Base-by-base conservation (phyloP, 2,113 vertebrate species). In the Spheniscus mendiculus region DNA sequence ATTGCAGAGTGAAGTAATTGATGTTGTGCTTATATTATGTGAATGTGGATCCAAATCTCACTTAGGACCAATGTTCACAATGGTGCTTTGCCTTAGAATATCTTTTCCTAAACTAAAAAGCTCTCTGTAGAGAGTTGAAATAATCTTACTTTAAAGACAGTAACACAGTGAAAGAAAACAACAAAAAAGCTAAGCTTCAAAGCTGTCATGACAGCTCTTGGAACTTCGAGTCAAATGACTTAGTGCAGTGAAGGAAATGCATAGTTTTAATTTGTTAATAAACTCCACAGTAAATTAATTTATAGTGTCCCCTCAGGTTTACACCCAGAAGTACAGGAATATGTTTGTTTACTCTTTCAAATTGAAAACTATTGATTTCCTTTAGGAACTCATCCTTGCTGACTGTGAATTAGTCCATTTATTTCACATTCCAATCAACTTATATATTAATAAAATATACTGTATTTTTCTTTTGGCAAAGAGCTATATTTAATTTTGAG, bases 331-430 rank as follows among this genome's bases (percentile, higher is more conserved):
- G 26, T 81, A 55, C 10, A 93, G 23, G 18, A 93, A 91, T 8
- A 2, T 42, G 32, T 88, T 94, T 96, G 58, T 82, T 95, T 89
- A 95, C 72, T 86, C 61, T 86, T 96, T 96, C 55, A 89, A 70
- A 92, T 86, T 86, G 59, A 90, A 95, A 95, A 90, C 25, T 69
- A 98, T 93, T 95, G 86, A 96, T 97, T 97, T 97, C 74, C 96
- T 95, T 93, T 91, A 96, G 88, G 86, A 95, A 70, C 87, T 93
- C 9, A 10, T 83, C 45, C 42, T 91, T 83, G 44, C 59, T 94
- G 71, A 81, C 47, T 91, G 58, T 83, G 59, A 89, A 81, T 82
- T 76, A 85, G 32, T 90, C 27, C 12, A 76, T 91, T 93, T 92
- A 72, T 83, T 96, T 93, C 21, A 55, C 11, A 26, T 83, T 87